phyloP scores from a whole-genome alignment of 1,140 invertebrate species.

The Atta texana region DNA sequence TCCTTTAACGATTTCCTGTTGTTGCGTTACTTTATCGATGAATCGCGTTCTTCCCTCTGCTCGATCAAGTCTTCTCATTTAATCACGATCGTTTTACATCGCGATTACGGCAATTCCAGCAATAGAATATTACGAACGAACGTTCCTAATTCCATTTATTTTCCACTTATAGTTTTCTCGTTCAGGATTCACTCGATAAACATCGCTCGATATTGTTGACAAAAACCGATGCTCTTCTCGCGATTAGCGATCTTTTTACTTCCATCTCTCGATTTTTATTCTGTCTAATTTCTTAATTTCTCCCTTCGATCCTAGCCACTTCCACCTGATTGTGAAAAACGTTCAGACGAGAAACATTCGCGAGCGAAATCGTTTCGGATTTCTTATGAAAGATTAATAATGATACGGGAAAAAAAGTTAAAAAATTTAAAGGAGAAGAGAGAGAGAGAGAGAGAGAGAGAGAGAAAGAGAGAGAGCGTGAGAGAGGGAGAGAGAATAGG shows the following conservation, averaged over 20 bases:
- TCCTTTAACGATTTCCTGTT: not conserved
- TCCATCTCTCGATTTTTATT: not conserved
- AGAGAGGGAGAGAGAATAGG: slow-evolving; percentile 48
- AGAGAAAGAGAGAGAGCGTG: slow-evolving; percentile 29
- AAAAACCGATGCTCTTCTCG: not conserved
- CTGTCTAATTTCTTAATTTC: slow-evolving; percentile 1
- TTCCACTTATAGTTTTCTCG: slow-evolving; percentile 16
- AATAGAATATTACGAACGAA: not conserved
- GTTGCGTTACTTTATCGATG: not conserved
- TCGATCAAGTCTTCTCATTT: slow-evolving; percentile 3
- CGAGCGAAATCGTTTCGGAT: slow-evolving; percentile 33
- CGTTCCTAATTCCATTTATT: not conserved
- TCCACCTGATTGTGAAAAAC: slow-evolving; percentile 17
- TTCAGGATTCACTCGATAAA: slow-evolving; percentile 19
- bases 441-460: slow-evolving; percentile 30
- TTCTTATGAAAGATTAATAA: slow-evolving; percentile 19
- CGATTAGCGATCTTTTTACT: slow-evolving; percentile 27
- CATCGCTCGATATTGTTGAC: not conserved
- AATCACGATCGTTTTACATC: not conserved
- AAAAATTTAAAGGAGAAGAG: not conserved
- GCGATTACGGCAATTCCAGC: not conserved
- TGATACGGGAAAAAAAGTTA: not conserved
- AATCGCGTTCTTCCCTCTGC: slow-evolving; percentile 20
- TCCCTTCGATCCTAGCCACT: slow-evolving; percentile 25
- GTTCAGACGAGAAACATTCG: slow-evolving; percentile 21